Evolutionary conservation across 2,113 vertebrate species (phyloP), one percentile per base, ranked within the genome.

Genomic region (Balaenoptera acutorostrata): DNA sequence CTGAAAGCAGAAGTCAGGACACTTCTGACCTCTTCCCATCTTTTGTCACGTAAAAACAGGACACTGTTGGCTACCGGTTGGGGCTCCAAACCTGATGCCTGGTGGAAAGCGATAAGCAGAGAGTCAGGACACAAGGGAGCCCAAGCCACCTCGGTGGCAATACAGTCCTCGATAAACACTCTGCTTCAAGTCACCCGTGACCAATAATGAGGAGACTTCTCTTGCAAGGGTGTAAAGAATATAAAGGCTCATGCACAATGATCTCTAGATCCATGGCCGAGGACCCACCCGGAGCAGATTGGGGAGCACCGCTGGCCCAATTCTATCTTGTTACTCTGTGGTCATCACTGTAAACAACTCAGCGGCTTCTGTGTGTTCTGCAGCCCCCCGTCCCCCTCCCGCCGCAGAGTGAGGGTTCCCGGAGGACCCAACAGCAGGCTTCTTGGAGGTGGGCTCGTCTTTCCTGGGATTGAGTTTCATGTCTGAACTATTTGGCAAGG

Each of bases 21-120:
- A 41, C 98, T 98, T 88, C 99, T 98, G 82, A 99, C 99, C n/a
- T 98, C 98, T 97, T 99, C 99, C 99, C 99, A 99, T 87, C 97
- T 98, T 69, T 99, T 99, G 86, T 99, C 99, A 57, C 98, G 99
- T 95, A 99, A 97, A 97, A 99, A 98, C 94, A 99, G 98, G 89
- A 99, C 97, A 97, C 99, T 99, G 98, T 99, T 98, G 2, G 98
- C 98, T 97, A 99, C 98, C 0, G 99, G 99, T 95, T 99, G 99
- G 87, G 98, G 98, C 92, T 98, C 72, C 98, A 98, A 97, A 66
- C 68, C 98, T 0, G 78, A 98, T 1, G 97, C 97, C 99, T 99
- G 97, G 69, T 84, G 88, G 39, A 59, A 97, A 98, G 97, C 3
- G 59, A 98, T 36, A 82, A 80, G 29, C 78, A 95, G 74, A 97